Evolutionary conservation across 2,797 vertebrate species (phyloP), one percentile per base, ranked within the genome.

Genomic region (Microcaecilia unicolor): DNA sequence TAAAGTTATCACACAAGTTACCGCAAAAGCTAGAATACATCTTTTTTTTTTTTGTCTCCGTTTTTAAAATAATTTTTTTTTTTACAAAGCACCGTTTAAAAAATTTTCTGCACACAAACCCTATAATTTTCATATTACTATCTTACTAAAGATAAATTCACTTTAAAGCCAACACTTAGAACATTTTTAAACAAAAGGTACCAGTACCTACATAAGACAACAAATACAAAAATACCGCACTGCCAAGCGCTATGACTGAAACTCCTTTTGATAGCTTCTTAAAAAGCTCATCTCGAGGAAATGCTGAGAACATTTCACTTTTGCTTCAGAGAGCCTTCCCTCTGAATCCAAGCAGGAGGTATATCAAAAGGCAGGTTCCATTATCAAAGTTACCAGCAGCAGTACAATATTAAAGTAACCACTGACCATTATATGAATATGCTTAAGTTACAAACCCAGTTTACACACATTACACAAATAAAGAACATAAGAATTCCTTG

Each of bases 1-100:
- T 88, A 91, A 94, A 93, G 86, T 90, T 88, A 91, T 89, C 87
- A 90, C 90, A 93, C 88, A 85, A 90, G 92, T n/a, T 95, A 93
- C 90, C 91, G 89, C 90, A 70, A 93, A 91, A 92, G 90, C 88
- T 76, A 91, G 89, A 85, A 92, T 91, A 93, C 84, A 87, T n/a
- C 15, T 22, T 33, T 44, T 29, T 14, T 27, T 34, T 33, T 4
- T 27, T 32, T 22, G 10, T 17, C n/a, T n/a, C n/a, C n/a, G n/a
- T n/a, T n/a, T n/a, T n/a, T n/a, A n/a, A n/a, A n/a, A n/a, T n/a
- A n/a, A n/a, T 81, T 70, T 78, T 86, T 87, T 80, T 80, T 84
- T 83, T 81, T 83, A 84, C 90, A 96, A 94, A 97, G 90, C 90
- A 96, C 90, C 76, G 80, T 91, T 87, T 92, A 87, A 88, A 91